These are phyloP conservation scores for Ommatoiulus sabulosus DNA, from an alignment of 2,888 invertebrate species.

Conservation along the genomic window DNA sequence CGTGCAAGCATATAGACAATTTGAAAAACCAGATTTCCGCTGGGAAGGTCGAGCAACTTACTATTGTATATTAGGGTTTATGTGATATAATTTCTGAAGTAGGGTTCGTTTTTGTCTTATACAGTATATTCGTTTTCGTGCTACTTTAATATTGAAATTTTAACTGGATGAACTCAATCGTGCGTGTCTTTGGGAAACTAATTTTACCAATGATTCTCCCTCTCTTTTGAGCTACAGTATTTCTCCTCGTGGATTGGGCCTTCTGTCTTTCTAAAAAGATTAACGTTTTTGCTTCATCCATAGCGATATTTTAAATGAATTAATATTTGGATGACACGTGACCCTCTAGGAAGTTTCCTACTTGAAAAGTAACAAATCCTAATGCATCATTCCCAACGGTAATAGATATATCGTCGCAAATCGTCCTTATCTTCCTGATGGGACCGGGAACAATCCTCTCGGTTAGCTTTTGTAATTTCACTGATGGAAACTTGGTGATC, in stretches of 20 bases:
- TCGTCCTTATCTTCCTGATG: neutral
- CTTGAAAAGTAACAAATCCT: slow-evolving; percentile 34
- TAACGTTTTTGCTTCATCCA: neutral
- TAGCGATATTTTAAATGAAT: slow-evolving; percentile 22
- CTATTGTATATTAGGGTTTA: neutral
- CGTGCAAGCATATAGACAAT: neutral
- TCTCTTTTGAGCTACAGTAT: neutral
- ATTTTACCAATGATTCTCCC: neutral
- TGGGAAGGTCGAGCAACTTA: neutral
- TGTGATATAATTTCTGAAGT: neutral
- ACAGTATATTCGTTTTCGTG: neutral
- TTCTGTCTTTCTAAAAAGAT: neutral
- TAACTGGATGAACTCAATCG: neutral
- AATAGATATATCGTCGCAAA: neutral
- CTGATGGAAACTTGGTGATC: slow-evolving; percentile 13
- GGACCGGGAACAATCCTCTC: neutral
- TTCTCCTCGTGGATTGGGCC: neutral
- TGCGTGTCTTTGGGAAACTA: neutral
- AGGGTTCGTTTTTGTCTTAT: neutral
- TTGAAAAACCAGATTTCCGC: neutral
- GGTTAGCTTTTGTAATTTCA: slow-evolving; percentile 36
- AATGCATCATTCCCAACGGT: slow-evolving; percentile 21
- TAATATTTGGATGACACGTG: neutral
- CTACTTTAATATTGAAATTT: neutral
- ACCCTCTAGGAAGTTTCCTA: neutral